Evolutionary conservation across 2,113 vertebrate genomes (phyloP).

Genomic region (Tupaia tana): DNA sequence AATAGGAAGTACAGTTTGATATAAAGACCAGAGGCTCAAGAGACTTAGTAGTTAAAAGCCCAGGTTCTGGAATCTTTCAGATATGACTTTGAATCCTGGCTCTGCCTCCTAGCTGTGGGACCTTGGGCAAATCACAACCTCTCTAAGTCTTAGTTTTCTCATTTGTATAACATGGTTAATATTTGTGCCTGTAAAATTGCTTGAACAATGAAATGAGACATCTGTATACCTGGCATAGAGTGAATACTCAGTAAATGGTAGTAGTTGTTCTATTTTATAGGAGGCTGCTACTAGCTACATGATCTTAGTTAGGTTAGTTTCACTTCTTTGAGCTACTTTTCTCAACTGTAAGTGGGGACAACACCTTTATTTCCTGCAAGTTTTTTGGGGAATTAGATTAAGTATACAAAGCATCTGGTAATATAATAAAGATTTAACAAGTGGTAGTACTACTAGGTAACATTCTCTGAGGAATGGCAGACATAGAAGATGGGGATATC

Average conservation of each 20-base stretch:
- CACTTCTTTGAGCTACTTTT: slow-evolving; percentile 36
- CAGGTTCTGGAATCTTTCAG: background rate
- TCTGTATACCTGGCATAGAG: background rate
- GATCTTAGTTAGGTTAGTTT: slow-evolving; percentile 14
- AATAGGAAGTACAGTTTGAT: slow-evolving; percentile 30
- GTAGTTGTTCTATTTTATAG: slow-evolving; percentile 45
- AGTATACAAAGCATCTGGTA: background rate
- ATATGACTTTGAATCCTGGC: background rate
- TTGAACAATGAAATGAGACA: background rate
- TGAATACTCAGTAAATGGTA: background rate
- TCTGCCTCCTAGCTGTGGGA: background rate
- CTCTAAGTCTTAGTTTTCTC: slow-evolving; percentile 30
- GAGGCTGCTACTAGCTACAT: background rate
- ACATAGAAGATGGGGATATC: background rate
- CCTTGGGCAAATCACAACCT: background rate
- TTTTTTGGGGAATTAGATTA: background rate
- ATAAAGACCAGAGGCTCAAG: background rate
- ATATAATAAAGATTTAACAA: slow-evolving; percentile 9
- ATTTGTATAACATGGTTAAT: background rate
- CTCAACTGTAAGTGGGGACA: slow-evolving; percentile 16
- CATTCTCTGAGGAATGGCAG: background rate
- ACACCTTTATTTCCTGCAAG: background rate
- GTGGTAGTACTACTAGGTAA: background rate
- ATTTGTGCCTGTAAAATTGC: slow-evolving; percentile 14
- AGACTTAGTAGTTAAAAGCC: background rate